phyloP scores from a whole-genome alignment of 2,888 invertebrate genomes.

The Lasius platythorax region DNA sequence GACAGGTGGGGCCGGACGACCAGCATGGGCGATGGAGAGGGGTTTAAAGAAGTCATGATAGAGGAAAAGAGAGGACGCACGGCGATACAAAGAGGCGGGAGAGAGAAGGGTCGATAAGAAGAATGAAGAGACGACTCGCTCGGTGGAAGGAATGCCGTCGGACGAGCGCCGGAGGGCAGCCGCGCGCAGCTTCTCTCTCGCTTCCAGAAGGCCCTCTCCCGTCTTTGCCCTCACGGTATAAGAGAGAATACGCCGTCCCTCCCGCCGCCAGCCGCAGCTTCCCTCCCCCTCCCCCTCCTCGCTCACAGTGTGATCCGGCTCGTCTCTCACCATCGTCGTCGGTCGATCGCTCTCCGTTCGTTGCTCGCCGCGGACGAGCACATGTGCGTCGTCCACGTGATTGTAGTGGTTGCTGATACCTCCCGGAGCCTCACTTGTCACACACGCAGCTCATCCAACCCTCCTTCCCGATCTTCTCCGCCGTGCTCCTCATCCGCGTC shows the following conservation, averaged over 20 bases:
- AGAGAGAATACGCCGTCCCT: slow-evolving; percentile 65
- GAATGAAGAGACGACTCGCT: slow-evolving; percentile 77
- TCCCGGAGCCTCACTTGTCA: slow-evolving; percentile 80
- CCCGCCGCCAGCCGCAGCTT: slow-evolving; percentile 17
- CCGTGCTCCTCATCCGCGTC: slow-evolving; percentile 34
- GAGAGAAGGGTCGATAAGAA: slow-evolving; percentile 78
- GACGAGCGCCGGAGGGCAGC: slow-evolving; percentile 85
- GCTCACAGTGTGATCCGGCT: slow-evolving; percentile 18
- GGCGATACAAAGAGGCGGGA: slow-evolving; percentile 59
- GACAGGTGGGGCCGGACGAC: slow-evolving; percentile 59
- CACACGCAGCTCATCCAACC: slow-evolving; percentile 70
- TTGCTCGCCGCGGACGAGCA: slow-evolving; percentile 49
- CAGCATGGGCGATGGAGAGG: slow-evolving; percentile 62
- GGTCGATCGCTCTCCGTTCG: slow-evolving; percentile 53
- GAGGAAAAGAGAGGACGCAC: slow-evolving; percentile 69
- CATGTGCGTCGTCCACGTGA: slow-evolving; percentile 63
- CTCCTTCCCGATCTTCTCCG: slow-evolving; percentile 41
- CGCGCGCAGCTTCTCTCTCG: slow-evolving; percentile 77
- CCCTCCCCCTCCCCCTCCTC: background rate
- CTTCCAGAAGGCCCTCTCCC: slow-evolving; percentile 71
- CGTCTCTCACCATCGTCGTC: slow-evolving; percentile 50
- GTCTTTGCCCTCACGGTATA: slow-evolving; percentile 62
- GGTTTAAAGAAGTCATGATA: slow-evolving; percentile 76
- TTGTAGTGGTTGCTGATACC: slow-evolving; percentile 74
- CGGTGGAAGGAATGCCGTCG: slow-evolving; percentile 85